Conservation (phyloP, 1,140 invertebrate genomes). For the Zaprionus ornatus region DNA sequence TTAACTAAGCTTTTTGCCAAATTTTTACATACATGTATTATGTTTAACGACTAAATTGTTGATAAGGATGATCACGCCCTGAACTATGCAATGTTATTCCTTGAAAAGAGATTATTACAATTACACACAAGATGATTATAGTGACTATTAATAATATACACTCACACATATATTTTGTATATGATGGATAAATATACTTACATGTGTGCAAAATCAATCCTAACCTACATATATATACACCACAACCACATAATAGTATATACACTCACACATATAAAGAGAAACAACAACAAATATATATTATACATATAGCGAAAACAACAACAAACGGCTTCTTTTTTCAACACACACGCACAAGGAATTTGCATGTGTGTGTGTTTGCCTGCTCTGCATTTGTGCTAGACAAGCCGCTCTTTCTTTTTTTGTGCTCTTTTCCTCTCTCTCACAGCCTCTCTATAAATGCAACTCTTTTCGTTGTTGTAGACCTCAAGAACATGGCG, state of each 20-base stretch:
- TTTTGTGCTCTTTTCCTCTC: background rate
- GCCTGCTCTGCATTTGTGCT: conserved; percentile 52
- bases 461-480: conserved; percentile 57
- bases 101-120: conserved; percentile 81
- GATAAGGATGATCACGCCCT: conserved; percentile 51
- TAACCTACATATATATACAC: conserved; percentile 65
- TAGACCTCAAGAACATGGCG: conserved; percentile 80
- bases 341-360: background rate
- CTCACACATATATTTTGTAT: conserved; percentile 41
- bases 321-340: conserved; percentile 20
- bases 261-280: conserved; percentile 43
- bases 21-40: conserved; percentile 75
- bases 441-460: conserved; percentile 5
- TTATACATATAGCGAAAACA: conserved; percentile 42
- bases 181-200: conserved; percentile 52
- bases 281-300: conserved; percentile 59
- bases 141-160: conserved; percentile 62
- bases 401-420: conserved; percentile 18
- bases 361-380: conserved; percentile 1
- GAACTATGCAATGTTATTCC: conserved; percentile 82
- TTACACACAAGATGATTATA: conserved; percentile 55
- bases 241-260: conserved; percentile 42
- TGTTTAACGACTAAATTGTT: conserved; percentile 70
- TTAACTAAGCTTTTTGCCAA: conserved; percentile 79
- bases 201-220: conserved; percentile 60